Conservation (phyloP, 1,140 invertebrate species). For the Saccostrea glomerata region DNA sequence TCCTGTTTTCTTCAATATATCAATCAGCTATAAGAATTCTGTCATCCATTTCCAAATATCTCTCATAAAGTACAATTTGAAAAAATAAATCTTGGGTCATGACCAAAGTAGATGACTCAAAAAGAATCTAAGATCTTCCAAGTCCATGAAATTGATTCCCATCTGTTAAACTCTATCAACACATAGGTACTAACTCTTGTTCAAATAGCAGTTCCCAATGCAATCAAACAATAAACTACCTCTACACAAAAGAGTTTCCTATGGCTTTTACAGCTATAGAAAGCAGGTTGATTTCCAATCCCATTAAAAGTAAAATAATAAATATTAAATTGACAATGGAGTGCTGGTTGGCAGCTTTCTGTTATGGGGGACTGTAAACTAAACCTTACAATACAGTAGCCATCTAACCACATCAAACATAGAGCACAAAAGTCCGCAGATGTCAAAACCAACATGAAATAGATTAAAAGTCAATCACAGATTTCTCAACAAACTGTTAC, state of each 20-base stretch:
- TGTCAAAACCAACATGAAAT: conserved; percentile 28
- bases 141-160: conserved; percentile 37
- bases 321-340: conserved; percentile 22
- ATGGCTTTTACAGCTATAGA: conserved; percentile 12
- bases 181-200: conserved; percentile 36
- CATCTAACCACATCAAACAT: conserved; percentile 15
- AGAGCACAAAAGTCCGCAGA: not conserved
- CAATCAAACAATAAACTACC: conserved; percentile 21
- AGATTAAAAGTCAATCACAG: conserved; percentile 38
- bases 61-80: not conserved
- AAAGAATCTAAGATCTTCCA: not conserved
- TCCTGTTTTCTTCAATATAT: not conserved
- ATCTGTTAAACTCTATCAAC: conserved; percentile 31
- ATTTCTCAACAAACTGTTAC: conserved; percentile 18
- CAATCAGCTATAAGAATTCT: not conserved
- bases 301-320: conserved; percentile 39
- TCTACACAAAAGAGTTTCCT: conserved; percentile 18
- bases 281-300: conserved; percentile 35
- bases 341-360: conserved; percentile 15
- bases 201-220: conserved; percentile 23
- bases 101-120: conserved; percentile 11
- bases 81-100: conserved; percentile 12
- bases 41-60: not conserved
- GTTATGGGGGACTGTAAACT: not conserved
- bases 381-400: not conserved